Evolutionary conservation across 1,140 invertebrate genomes (phyloP).

Genomic region (Bombus terrestris): DNA sequence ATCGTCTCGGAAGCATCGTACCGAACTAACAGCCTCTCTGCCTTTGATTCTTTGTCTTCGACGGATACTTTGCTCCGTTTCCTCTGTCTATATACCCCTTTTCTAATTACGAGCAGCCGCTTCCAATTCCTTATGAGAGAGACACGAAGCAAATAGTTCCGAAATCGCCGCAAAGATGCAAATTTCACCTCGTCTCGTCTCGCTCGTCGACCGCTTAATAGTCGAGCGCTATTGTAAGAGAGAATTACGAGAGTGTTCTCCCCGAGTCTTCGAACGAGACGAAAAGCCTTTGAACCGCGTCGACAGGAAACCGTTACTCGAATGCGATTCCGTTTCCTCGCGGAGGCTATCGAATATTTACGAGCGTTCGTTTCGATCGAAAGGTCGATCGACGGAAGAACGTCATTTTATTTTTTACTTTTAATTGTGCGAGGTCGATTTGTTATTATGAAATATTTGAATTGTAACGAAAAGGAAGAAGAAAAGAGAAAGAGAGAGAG

Average conservation of each 20-base stretch:
- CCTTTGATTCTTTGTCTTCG: neutral
- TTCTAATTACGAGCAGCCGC: neutral
- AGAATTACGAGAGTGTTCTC: neutral
- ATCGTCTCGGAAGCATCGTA: neutral
- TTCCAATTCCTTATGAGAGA: neutral
- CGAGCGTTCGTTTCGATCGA: neutral
- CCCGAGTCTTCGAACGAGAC: neutral
- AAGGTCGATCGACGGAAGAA: neutral
- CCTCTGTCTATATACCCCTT: neutral
- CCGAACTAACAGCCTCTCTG: neutral
- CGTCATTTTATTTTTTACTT: neutral
- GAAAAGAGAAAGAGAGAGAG: too few species aligned
- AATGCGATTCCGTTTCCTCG: constrained; percentile 3
- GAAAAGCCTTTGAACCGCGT: neutral
- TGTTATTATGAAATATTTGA: neutral
- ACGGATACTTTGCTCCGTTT: neutral
- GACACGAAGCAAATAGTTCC: neutral
- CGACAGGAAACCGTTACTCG: neutral
- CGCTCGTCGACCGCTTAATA: neutral
- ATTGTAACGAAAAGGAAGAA: neutral
- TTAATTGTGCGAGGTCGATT: neutral
- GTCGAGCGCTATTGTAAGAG: neutral
- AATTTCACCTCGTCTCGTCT: neutral
- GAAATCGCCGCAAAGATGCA: too few species aligned
- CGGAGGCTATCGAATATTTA: neutral